Evolutionary conservation across 1,140 invertebrate genomes (phyloP), one percentile per base, ranked within the genome.

Genomic region (Drosophila sp.): DNA sequence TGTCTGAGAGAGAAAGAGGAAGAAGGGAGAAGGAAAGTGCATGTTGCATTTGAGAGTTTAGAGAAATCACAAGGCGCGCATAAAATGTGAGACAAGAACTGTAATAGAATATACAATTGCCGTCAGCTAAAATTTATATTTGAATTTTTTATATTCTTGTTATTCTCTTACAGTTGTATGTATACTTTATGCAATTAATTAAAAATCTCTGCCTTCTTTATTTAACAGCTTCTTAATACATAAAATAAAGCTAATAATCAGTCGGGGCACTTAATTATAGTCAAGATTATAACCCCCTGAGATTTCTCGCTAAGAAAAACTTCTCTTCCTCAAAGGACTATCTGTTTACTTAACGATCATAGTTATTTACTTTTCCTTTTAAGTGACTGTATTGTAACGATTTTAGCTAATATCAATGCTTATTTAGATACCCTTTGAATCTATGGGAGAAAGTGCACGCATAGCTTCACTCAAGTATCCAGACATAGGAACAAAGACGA

Each of bases 11-110:
- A 32, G 34, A 5, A 7, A 32, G 36, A 13, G 14, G 36, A 11
- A 9, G 25, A 29, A 0, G 7, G n/a, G 18, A 21, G 11, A 51
- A 34, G 7, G 7, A 14, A 3, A 13, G 48, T 66, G 56, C 59
- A 80, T 67, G 80, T 76, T 80, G 78, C 73, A 81, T 74, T 81
- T 82, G 79, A 80, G 78, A 79, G 64, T 41, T 40, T 6, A 18
- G 13, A 63, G 65, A 64, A 83, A 70, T 75, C 79, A 71, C 80
- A 82, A 63, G 79, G 71, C 80, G 80, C 80, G 84, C 76, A 83
- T 83, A 83, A 83, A 82, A 83, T 69, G 63, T 62, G 41, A 76
- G 58, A 63, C 71, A 64, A 69, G 38, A 83, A 72, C 34, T 78
- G 71, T 78, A 83, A 82, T 71, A 82, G 76, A 83, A 79, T 83